Evolutionary conservation across 37 sponge, comb jelly and placozoan genomes (phyloP), one percentile per base, ranked within the genome.

Genomic region (Lycopodina hypogea): DNA sequence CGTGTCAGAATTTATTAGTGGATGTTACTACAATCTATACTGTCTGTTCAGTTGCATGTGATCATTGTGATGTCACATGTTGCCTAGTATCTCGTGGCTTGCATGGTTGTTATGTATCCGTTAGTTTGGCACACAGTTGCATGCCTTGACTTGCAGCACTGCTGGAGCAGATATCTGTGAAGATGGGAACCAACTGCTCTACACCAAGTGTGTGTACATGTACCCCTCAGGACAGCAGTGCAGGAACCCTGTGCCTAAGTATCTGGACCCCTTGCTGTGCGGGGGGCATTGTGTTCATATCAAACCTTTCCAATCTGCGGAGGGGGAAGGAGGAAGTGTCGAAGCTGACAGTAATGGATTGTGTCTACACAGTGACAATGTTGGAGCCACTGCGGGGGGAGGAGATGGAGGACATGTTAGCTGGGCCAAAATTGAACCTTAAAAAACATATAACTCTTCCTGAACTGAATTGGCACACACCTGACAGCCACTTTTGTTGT

Each of bases 191-290:
- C 90, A 89, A 72, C 53, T 72, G 34, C 60, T 89, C 33, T 89
- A 84, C 81, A 84, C 78, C 4, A 51, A 30, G 15, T 89, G 90
- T 42, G 35, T 69, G 18, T 81, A 84, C 23, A 51, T 76, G 38
- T 74, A 69, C 65, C 85, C 73, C 1, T 73, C 74, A 48, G 71
- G 81, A 29, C 48, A 23, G 1, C 79, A 83, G 64, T 89, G 90
- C 39, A 23, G 61, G 18, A 80, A 75, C 26, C 90, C 90, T 70
- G 77, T 89, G 24, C 85, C 81, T 18, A 28, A 36, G 18, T 89
- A 89, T 71, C 51, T 72, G 39, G 71, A 71, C n/a, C 90, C 90
- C 24, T 56, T 79, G 1, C 66, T 81, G 38, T 89, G 90, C 70
- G 73, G 76, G 17, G 77, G 78, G 7, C 90, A 89, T 42, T 81